Evolutionary conservation across 2,797 vertebrate species (phyloP).

Genomic region (Threskiornis aethiopicus): DNA sequence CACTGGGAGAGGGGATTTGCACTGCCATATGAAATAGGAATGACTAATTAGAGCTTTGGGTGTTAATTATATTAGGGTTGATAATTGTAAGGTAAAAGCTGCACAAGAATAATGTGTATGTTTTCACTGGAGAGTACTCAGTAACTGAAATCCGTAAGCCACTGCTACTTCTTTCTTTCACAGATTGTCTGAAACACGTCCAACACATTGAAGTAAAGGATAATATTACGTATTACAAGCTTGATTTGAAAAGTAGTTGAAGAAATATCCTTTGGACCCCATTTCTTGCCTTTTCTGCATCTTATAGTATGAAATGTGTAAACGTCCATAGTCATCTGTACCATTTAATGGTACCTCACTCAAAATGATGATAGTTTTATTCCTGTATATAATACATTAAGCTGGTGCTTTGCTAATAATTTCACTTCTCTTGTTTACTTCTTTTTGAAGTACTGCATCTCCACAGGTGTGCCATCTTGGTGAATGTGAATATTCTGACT

Average conservation of each 20-base stretch:
- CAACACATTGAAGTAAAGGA: background rate
- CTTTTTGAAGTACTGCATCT: background rate
- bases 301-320: background rate
- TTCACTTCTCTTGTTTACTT: background rate
- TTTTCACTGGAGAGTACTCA: background rate
- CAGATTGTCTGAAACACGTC: background rate
- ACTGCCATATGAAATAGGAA: background rate
- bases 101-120: background rate
- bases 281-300: background rate
- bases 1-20: background rate
- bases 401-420: background rate
- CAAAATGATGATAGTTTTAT: background rate
- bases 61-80: background rate
- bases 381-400: background rate
- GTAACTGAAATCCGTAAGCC: background rate
- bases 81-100: background rate
- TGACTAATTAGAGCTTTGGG: background rate
- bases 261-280: background rate
- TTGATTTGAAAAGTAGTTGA: background rate
- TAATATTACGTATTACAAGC: background rate
- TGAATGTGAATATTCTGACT: background rate
- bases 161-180: background rate
- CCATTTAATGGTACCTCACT: background rate
- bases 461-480: background rate
- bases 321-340: background rate